These are phyloP conservation scores for Enteromius anoplus DNA, from an alignment of 2,797 vertebrate genomes.

Conservation along the genomic window DNA sequence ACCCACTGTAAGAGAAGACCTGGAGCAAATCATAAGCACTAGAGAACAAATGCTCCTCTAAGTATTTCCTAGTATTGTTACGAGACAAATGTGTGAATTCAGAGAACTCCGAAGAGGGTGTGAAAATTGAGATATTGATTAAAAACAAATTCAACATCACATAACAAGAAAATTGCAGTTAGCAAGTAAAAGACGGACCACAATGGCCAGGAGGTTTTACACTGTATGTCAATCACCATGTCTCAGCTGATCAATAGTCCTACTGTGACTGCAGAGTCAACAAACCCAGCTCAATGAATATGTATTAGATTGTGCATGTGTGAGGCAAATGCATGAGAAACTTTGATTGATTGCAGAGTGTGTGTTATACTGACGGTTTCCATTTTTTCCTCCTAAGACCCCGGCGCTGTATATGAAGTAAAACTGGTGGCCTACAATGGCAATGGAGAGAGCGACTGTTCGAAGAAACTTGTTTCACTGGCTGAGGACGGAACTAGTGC, in stretches of 20 bases:
- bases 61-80: not conserved
- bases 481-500: conserved; percentile 68
- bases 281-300: conserved; percentile 16
- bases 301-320: conserved; percentile 14
- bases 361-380: not conserved
- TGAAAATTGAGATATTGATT: not conserved
- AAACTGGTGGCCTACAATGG: conserved; percentile 79
- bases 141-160: not conserved
- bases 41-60: not conserved
- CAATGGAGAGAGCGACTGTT: conserved; percentile 76
- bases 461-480: conserved; percentile 75
- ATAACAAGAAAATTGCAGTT: not conserved
- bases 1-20: not conserved
- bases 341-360: conserved; percentile 12
- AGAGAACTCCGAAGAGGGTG: not conserved
- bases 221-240: not conserved
- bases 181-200: not conserved
- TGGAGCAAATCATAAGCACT: not conserved
- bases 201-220: not conserved
- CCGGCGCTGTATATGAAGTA: conserved; percentile 74
- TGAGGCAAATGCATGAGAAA: conserved; percentile 1
- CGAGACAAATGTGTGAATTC: not conserved
- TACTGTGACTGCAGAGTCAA: not conserved
- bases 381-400: conserved; percentile 66
- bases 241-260: conserved; percentile 22